Conservation (phyloP, 2,888 invertebrate species). For the Coleophora deauratella region DNA sequence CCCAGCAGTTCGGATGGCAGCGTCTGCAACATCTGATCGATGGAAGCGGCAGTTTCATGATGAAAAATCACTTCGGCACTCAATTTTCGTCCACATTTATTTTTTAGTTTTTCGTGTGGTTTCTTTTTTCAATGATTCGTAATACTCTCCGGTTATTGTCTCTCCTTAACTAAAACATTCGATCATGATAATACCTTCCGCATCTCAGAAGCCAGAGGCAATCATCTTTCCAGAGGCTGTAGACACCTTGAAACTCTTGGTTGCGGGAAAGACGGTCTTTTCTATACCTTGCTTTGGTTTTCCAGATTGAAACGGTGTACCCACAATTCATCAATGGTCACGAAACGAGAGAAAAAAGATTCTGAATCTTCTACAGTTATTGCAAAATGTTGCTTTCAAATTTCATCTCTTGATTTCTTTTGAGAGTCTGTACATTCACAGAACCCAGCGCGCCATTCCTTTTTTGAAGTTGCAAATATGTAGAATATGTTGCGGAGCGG, state of each 20-base stretch:
- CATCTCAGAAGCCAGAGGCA: neutral
- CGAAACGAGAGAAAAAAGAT: too few relatives aligned
- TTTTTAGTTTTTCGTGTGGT: neutral
- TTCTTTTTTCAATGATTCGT: constrained; percentile 1
- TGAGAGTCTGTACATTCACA: too few relatives aligned
- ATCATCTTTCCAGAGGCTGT: constrained; percentile 1
- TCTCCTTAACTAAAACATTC: neutral
- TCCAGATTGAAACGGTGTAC: too few relatives aligned
- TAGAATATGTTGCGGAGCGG: too few relatives aligned
- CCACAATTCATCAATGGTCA: too few relatives aligned
- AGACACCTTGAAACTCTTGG: neutral
- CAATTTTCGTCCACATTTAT: neutral
- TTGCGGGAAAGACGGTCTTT: neutral
- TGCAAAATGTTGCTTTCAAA: too few relatives aligned
- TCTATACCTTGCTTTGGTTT: neutral
- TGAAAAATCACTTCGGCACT: constrained; percentile 1
- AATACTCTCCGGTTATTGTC: neutral
- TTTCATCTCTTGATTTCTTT: too few relatives aligned
- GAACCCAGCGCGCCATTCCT: too few relatives aligned
- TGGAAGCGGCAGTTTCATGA: constrained; percentile 2
- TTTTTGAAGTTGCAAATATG: too few relatives aligned
- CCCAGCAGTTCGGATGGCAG: constrained; percentile 2
- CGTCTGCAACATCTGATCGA: constrained; percentile 2
- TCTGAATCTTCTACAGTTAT: too few relatives aligned
- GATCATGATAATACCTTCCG: constrained; percentile 1